A percentile compares a stretch with the other conserved stretches of the same genome.
Evolutionary conservation across 2,888 invertebrate species (phyloP).

Genomic region (Napeogenes inachia): DNA sequence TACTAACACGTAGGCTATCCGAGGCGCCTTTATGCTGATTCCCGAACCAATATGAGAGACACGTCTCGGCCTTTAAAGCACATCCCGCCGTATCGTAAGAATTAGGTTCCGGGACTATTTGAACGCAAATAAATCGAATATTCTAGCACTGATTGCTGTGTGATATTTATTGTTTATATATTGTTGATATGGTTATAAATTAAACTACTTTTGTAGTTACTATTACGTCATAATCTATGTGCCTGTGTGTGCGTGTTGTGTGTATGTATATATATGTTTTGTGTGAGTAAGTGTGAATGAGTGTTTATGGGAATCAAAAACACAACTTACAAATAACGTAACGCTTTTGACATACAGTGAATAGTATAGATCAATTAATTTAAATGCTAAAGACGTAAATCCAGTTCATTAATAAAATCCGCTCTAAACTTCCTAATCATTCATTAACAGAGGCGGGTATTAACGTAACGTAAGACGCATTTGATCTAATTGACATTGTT

Average conservation of each 20-base stretch:
- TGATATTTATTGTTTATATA: constrained; percentile 8
- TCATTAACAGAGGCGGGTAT: neutral
- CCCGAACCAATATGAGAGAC: constrained; percentile 41
- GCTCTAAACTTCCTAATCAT: neutral
- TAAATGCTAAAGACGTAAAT: neutral
- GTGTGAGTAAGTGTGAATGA: too few relatives aligned
- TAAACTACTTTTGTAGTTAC: too few relatives aligned
- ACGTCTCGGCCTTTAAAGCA: constrained; percentile 30
- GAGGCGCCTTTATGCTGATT: constrained; percentile 59
- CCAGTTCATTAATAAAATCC: neutral
- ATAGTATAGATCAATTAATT: neutral
- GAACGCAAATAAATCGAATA: neutral
- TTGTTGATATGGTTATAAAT: too few relatives aligned
- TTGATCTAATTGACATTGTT: constrained; percentile 25
- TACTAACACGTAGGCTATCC: constrained; percentile 50
- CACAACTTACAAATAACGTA: too few relatives aligned
- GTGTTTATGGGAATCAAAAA: too few relatives aligned
- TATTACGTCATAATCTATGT: too few relatives aligned
- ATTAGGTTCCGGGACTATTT: neutral
- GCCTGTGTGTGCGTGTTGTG: too few relatives aligned
- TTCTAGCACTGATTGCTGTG: constrained; percentile 29
- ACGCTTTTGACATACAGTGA: too few relatives aligned
- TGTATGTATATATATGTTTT: too few relatives aligned
- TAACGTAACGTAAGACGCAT: constrained; percentile 6
- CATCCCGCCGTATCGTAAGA: constrained; percentile 4